Evolutionary conservation across 2,888 invertebrate genomes (phyloP), one percentile per base, ranked within the genome.

Genomic region (Meiosimyza platycephala): DNA sequence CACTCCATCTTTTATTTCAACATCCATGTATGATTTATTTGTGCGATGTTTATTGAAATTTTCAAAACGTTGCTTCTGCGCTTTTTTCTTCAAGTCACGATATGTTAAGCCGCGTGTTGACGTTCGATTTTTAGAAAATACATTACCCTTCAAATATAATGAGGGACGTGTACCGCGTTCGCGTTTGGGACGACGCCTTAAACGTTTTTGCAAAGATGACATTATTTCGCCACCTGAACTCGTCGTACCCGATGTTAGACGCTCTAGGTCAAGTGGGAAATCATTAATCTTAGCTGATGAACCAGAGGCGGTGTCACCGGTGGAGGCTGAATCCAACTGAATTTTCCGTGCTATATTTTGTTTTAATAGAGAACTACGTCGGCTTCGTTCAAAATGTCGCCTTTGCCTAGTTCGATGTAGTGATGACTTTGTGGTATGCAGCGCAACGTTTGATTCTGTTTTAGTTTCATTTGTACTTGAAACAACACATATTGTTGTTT

Each of bases 71-170:
- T 82, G 78, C 33, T 74, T 75, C 67, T 79, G 80, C 6, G 80
- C 78, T 57, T 79, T 82, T 0, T 66, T 76, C 28, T 75, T 74
- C 16, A 77, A 59, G 50, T 82, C 81, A 18, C 77, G 77, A 60
- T 62, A 69, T 57, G 75, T 18, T 12, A 51, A 71, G 16, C n/a
- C 70, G 52, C 74, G 76, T 16, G 78, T 78, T 4, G 70, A 67
- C 6, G 79, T 78, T 3, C 78, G 78, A 70, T 77, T 76, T 22
- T 79, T 80, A 6, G 79, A 77, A 73, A 82, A 82, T 28, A 82
- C 79, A 67, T 79, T 79, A 6, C 83, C 82, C 15, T 80, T 76
- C 50, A 81, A 47, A 50, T 76, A 77, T 2, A 85, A 72, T 6
- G 83, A 71, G 47, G 79, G 59, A 60, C 78, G 66, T 54, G 78